Evolutionary conservation across 2,888 invertebrate species (phyloP), one percentile per base, ranked within the genome.

Genomic region (Diadromus collaris): DNA sequence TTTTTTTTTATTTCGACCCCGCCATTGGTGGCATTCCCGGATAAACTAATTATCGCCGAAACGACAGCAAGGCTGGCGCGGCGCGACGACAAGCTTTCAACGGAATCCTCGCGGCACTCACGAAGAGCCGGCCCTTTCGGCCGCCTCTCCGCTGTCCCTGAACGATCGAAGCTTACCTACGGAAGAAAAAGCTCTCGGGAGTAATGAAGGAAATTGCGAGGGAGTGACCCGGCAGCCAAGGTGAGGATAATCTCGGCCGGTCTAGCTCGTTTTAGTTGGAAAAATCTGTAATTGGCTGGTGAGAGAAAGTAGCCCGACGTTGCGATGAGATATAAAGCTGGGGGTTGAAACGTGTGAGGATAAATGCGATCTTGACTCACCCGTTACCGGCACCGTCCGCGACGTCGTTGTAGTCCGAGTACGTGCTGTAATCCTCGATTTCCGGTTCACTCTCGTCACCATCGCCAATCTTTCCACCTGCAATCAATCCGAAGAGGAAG

Each of bases 401-500:
- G 34, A 86, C 86, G 54, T 89, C 89, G 61, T 87, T 88, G 78
- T 89, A 88, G 67, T 89, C 87, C 64, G 89, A 85, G 34, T 88
- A 87, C 21, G 86, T 87, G 60, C 83, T 84, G 63, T 89, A 89
- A 77, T 89, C 89, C 65, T 88, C 87, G 16, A 88, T 84, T 38
- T 83, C 87, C n/a, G 88, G 82, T 56, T 89, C 87, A 51, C 84
- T 73, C 34, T 86, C 88, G 56, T 88, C 88, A 27, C 79, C 76
- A 19, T 88, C 87, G 10, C 78, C 78, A n/a, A n/a, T n/a, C 34
- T 83, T 82, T 44, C 83, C 84, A 65, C 84, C 86, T 85, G 81
- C 21, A 54, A 81, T 81, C 76, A 77, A 69, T 41, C 34, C 24
- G 21, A 56, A 46, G 27, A 60, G 67, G 16, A 6, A 24, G 29